A percentile compares a stretch with the other conserved stretches of the same genome.
Evolutionary conservation across 2,888 invertebrate species (phyloP).

Genomic region (Drosophila colorata): DNA sequence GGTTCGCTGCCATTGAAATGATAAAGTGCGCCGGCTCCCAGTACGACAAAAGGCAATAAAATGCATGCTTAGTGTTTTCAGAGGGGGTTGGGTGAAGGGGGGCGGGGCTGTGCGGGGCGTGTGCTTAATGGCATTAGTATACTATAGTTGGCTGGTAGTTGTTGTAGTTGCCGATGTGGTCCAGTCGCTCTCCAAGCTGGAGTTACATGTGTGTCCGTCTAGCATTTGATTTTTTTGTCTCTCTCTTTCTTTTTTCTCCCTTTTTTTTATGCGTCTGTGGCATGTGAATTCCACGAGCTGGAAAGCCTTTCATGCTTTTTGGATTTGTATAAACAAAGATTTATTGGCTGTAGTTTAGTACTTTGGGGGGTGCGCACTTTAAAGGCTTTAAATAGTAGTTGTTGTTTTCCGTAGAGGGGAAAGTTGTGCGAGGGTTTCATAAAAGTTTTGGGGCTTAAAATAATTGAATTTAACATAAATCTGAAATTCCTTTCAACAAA

Average conservation of each 20-base stretch:
- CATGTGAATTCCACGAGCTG: conserved; percentile 54
- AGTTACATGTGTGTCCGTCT: conserved; percentile 53
- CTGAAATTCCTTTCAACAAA: not conserved
- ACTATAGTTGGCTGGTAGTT: conserved; percentile 13
- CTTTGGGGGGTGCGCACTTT: conserved; percentile 26
- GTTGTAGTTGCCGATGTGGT: conserved; percentile 30
- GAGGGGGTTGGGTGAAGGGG: not conserved
- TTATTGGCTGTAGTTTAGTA: conserved; percentile 61
- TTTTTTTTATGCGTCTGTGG: conserved; percentile 50
- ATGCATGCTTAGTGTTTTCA: conserved; percentile 73
- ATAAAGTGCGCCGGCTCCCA: conserved; percentile 69
- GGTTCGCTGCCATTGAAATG: conserved; percentile 71
- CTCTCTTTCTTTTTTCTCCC: not conserved
- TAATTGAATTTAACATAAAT: conserved; percentile 19
- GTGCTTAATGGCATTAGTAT: conserved; percentile 67
- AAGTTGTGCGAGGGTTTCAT: conserved; percentile 5
- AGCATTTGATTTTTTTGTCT: conserved; percentile 27
- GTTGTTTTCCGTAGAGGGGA: not conserved
- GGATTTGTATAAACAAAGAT: conserved; percentile 79
- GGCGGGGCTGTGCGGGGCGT: not conserved
- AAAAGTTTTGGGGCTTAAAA: conserved; percentile 7
- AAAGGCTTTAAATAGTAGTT: conserved; percentile 29
- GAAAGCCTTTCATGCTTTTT: conserved; percentile 73
- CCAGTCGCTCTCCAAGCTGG: conserved; percentile 48
- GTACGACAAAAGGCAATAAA: conserved; percentile 77